Evolutionary conservation across 2,113 vertebrate species (phyloP), one percentile per base, ranked within the genome.

Genomic region (Oostethus manadensis): DNA sequence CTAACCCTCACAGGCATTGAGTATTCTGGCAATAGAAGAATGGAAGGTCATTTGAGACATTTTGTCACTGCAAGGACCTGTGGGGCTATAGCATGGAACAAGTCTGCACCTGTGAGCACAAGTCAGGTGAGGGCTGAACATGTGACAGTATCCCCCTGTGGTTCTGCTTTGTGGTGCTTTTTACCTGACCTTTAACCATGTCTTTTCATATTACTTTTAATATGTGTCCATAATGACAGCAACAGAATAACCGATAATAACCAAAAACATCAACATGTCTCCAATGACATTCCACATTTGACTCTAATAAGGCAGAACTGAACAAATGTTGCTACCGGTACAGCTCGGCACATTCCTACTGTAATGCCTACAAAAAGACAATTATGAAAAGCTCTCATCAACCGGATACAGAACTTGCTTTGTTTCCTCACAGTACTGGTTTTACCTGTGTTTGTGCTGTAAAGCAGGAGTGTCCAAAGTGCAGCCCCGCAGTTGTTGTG

Each of bases 1-100:
- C 13, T 13, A 20, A 18, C 22, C 22, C 44, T 14, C 26, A 47
- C 8, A 40, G 1, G 20, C 51, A 63, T 21, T 15, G 15, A 35
- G 20, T 2, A 6, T 45, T 51, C 63, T 58, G 35, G 60, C 20
- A 26, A 64, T 54, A 54, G 4, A 14, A 22, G 42, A 35, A 50
- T n/a, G 29, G 80, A 84, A 86, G 88, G 86, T 89, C 78, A 75
- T 64, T 33, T 8, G 68, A 73, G 66, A 81, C 71, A 53, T 20
- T 58, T 26, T 50, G 51, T 76, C 74, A 71, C 59, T 62, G 70
- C 68, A 46, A 29, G 59, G 46, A 66, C 76, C 78, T 71, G 8
- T 33, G 65, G 63, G 70, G n/a, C 42, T 8, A 1, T 59, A 62
- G 17, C 45, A 66, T 43, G 56, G 58, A 69, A 72, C 22, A 60